Evolutionary conservation across 2,113 vertebrate genomes (phyloP), one percentile per base, ranked within the genome.

Genomic region (Hydrochoerus hydrochaeris): DNA sequence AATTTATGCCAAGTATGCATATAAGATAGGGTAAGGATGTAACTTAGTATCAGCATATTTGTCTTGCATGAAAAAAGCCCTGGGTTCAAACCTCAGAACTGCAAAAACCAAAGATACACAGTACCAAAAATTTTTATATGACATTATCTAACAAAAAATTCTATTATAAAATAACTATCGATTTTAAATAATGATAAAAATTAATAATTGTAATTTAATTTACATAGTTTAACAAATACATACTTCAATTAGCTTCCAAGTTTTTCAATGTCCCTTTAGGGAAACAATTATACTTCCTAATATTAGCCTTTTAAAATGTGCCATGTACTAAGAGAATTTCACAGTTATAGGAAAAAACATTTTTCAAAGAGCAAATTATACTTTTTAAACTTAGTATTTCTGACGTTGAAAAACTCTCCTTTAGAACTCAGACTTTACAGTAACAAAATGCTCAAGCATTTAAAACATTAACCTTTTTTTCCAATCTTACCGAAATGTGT

Each of bases 391-490:
- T 81, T 73, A 84, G 54, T 49, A 30, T 32, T 87, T 84, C 57
- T 65, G 30, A n/a, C 3, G 90, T 78, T 77, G 62, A 44, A 62
- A 90, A 26, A 46, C 2, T 84, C 26, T 85, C 26, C 44, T 81
- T 77, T 81, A 54, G 30, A 84, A 44, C 38, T 78, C 83, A 73
- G 41, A 89, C 7, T 52, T 92, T 38, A 57, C 28, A 86, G n/a
- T 30, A 52, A 57, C 52, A 57, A 63, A 95, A 89, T 49, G 24
- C 41, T 94, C 20, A 24, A 62, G 26, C 30, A 85, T 30, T 84
- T 90, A 82, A 93, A 88, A 91, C 30, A 88, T 81, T 93, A 93
- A 83, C 82, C 41, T 92, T 2, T 5, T 71, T 96, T 93, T 90
- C 63, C 38, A 83, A 20, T 92, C 30, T 75, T 46, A 82, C 20